Evolutionary conservation across 2,797 vertebrate species (phyloP), one percentile per base, ranked within the genome.

Genomic region (Intellagama lesueurii): DNA sequence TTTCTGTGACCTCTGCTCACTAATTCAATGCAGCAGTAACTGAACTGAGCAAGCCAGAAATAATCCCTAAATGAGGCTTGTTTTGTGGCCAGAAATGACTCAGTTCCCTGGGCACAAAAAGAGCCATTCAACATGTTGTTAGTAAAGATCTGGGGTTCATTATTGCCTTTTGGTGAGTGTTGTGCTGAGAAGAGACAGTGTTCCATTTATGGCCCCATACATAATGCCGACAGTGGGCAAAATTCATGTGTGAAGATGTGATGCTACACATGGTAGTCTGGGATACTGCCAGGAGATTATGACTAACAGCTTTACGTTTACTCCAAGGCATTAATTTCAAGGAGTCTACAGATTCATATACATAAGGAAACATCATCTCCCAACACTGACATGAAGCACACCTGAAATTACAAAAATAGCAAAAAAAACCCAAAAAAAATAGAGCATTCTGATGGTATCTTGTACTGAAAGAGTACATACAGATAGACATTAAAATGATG

Each of bases 71-170:
- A n/a, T 11, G n/a, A 82, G 75, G 60, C 47, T 88, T 85, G 85
- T 49, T 69, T 64, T 85, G 77, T 85, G 44, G 64, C 81, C 26
- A 86, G 77, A 49, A 85, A 81, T 64, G 64, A 76, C 22, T 86
- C 6, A 47, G 60, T 66, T 81, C 60, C 2, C 70, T 40, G 14
- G 26, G 68, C 81, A 89, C 75, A 91, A 81, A 35, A 28, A 82
- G 64, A 75, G 73, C 30, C 77, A 81, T 89, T 87, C 73, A 86
- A 44, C 19, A 30, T 44, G 26, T 73, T 56, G 52, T 32, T 66
- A 90, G 85, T 73, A 78, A 85, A 87, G 44, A 64, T 49, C 77
- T 72, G 22, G 70, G 60, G 35, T 47, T 80, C n/a, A 35, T 87
- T 85, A 76, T 47, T 32, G 49, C 44, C 35, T 76, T 73, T 87